Base-by-base conservation (phyloP, 2,797 vertebrate genomes). In the Xiphophorus birchmanni region DNA sequence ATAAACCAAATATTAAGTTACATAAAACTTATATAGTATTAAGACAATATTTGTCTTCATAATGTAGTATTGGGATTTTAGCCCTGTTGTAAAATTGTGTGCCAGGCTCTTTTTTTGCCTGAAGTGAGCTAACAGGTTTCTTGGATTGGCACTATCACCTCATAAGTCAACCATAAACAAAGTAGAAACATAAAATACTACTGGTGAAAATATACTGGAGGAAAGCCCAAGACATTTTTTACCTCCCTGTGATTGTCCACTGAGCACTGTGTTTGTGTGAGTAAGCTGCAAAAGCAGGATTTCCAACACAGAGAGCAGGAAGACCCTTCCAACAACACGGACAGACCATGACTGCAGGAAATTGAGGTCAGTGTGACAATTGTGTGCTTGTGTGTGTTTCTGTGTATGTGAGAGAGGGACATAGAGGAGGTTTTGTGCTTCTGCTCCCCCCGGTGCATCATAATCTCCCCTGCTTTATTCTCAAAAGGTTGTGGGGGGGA, bases 311-410 rank as follows among this genome's bases (percentile, higher is more conserved):
- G 78, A 87, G 81, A 90, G 84, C 92, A 94, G 93, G 90, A 95
- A 92, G 87, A 81, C 74, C 69, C 74, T 88, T 90, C 80, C 74
- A 88, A 88, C 81, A 89, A 89, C 81, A 86, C 60, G 5, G 82
- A 82, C 76, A 84, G 83, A 75, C 76, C 32, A 40, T n/a, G 82
- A 75, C 80, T 81, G 47, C 73, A 87, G 87, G 88, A 94, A 92
- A 91, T 93, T 92, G 92, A 93, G 91, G 92, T 92, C 92, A 93
- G 87, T 85, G 76, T 91, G 81, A 92, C 91, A 91, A 93, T 90
- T 81, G 86, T 80, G 83, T 86, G 80, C 65, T n/a, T 84, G 84
- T 76, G 80, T 83, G 84, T 82, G 75, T 82, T 81, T 72, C 75
- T 79, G 80, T 75, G 75, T 82, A 23, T 72, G 69, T 72, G 40